Evolutionary conservation across 2,888 invertebrate species (phyloP), one percentile per base, ranked within the genome.

Genomic region (Camponotus fellah): DNA sequence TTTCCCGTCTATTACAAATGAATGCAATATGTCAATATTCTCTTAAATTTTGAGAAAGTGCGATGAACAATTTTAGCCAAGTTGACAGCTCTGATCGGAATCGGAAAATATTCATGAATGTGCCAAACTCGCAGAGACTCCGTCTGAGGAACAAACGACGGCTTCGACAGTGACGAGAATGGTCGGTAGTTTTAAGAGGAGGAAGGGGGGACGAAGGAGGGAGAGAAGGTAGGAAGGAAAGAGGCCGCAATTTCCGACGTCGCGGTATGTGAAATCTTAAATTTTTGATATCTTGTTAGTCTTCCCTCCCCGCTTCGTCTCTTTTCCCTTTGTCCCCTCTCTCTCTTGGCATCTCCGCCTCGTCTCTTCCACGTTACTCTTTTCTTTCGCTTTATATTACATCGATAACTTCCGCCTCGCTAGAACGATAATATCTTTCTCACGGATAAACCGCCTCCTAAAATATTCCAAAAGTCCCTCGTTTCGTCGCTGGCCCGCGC

Each of bases 81-180:
- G 43, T 65, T 58, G 12, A 56, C 37, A 21, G 32, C 40, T 74
- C 21, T 64, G 84, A 79, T 86, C 86, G 85, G n/a, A 82, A 85
- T 85, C 85, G 82, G 5, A 14, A 77, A 85, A 85, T 85, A 85
- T 75, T 69, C 82, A 85, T 75, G 82, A 79, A 85, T 80, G 56
- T 69, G 75, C 65, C 68, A 49, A 46, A 10, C 58, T 56, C 66
- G 43, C 58, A 17, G 53, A 34, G 53, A 34, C 46, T 46, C 75
- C 43, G 58, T 12, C 32, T 26, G 26, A 26, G 64, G 21, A 40
- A 69, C 69, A 83, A 53, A 83, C 37, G 49, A 49, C 43, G 80
- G 68, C 60, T 74, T 74, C 56, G 72, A 79, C 68, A 66, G 32
- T 40, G 69, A 60, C 26, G 17, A 75, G 56, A 37, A 60, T 32